These are phyloP conservation scores for Aphis craccivora DNA, from an alignment of 1,140 invertebrate species.

Conservation along the genomic window DNA sequence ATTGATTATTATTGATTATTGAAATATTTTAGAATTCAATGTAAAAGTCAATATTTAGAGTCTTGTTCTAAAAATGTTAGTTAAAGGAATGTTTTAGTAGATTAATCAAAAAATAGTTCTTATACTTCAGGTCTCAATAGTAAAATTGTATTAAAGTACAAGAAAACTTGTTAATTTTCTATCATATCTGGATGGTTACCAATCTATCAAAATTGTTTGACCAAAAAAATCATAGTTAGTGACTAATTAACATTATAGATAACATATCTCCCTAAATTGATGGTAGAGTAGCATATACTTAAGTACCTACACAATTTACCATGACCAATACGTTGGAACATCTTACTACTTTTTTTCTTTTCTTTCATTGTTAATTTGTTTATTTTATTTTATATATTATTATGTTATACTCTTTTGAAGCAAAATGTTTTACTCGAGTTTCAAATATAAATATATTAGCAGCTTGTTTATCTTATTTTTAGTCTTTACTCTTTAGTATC, in stretches of 20 bases:
- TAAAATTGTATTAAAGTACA: too few species aligned
- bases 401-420: neutral
- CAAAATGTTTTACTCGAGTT: neutral
- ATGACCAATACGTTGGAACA: neutral
- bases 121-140: too few species aligned
- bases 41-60: too few species aligned
- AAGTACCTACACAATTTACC: neutral
- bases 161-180: neutral
- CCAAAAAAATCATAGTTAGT: neutral
- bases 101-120: too few species aligned
- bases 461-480: neutral
- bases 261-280: neutral
- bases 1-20: too few species aligned
- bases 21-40: too few species aligned
- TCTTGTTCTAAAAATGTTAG: too few species aligned
- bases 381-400: slow-evolving; percentile 13
- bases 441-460: neutral
- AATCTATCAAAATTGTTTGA: neutral
- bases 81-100: too few species aligned
- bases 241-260: neutral
- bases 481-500: neutral
- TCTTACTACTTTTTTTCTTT: neutral
- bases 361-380: slow-evolving; percentile 11
- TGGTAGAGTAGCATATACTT: neutral
- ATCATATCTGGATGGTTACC: neutral